Percentiles rank a stretch among this genome's conserved stretches.
phyloP scores from a whole-genome alignment of 2,113 vertebrate genomes.

The Tetraodon nigroviridis region DNA sequence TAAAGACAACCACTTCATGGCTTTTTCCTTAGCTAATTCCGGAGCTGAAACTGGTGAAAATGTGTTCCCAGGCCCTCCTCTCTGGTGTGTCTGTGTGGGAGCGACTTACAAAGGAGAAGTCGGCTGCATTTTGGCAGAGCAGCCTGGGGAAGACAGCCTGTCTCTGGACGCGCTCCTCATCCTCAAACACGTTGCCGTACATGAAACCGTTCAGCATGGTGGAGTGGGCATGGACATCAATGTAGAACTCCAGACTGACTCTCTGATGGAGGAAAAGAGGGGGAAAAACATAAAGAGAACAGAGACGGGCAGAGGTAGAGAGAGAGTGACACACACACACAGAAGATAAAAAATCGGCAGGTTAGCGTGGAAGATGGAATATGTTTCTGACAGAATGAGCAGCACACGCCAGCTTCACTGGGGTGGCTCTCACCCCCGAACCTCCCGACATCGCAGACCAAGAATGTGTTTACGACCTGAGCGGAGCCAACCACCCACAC shows the following conservation, averaged over 20 bases:
- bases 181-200: slow-evolving; percentile 98
- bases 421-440: slow-evolving; percentile 30
- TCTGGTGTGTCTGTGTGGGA: slow-evolving; percentile 24
- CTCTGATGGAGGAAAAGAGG: slow-evolving; percentile 74
- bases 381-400: slow-evolving; percentile 28
- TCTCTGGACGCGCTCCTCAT: slow-evolving; percentile 89
- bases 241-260: slow-evolving; percentile 96
- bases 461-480: slow-evolving; percentile 31
- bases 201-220: slow-evolving; percentile 99
- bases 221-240: slow-evolving; percentile 97
- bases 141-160: slow-evolving; percentile 93
- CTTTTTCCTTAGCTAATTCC: not conserved
- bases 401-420: slow-evolving; percentile 15
- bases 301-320: slow-evolving; percentile 16
- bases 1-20: slow-evolving; percentile 8
- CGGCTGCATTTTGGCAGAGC: slow-evolving; percentile 91
- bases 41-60: slow-evolving; percentile 11
- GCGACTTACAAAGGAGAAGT: slow-evolving; percentile 92
- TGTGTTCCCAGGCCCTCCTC: not conserved
- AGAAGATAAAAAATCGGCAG: slow-evolving; percentile 30
- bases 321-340: slow-evolving; percentile 4
- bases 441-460: slow-evolving; percentile 17
- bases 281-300: slow-evolving; percentile 15
- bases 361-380: slow-evolving; percentile 25
- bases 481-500: slow-evolving; percentile 39